Evolutionary conservation across 2,113 vertebrate genomes (phyloP), one percentile per base, ranked within the genome.

Genomic region (Hoplias malabaricus): DNA sequence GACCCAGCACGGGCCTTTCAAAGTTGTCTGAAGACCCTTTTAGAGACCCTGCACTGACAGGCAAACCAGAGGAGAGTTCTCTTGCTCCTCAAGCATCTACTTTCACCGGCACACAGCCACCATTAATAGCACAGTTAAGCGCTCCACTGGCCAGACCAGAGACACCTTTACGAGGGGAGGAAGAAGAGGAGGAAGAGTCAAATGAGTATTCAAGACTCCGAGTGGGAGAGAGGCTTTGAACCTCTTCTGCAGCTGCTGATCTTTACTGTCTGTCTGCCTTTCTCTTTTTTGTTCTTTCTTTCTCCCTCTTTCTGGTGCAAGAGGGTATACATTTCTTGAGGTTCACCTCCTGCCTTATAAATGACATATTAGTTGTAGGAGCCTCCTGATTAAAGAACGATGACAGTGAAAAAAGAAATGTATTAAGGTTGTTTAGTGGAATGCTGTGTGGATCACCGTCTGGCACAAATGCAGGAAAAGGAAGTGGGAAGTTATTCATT

Each of bases 201-300:
- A 78, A 89, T 0, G 95, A 98, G 92, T 91, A 94, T 72, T 95
- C 94, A n/a, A 94, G 91, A 90, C 93, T 98, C 89, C 95, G 93
- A 70, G 81, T 87, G 42, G 94, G 92, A 73, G 91, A 94, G 90
- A 94, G 94, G 74, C 91, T 95, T 87, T 96, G 93, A 97, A 90
- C 83, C 42, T 61, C 72, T 27, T 16, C 69, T 57, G 34, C 11
- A 21, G 46, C 27, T 70, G 59, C 48, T 53, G 57, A 50, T 50
- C 72, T 65, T 65, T 16, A 53, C 43, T 34, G 42, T 48, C 57
- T 48, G 5, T 29, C 16, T 25, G 71, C 62, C 34, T 63, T n/a
- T 4, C 1, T 23, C 31, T 4, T 19, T 34, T 16, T 7, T 27
- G 12, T 29, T 27, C 27, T 29, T 13, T 13, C 8, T 25, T 7